Conservation (phyloP, 2,797 vertebrate species). For the Natrix natrix region DNA sequence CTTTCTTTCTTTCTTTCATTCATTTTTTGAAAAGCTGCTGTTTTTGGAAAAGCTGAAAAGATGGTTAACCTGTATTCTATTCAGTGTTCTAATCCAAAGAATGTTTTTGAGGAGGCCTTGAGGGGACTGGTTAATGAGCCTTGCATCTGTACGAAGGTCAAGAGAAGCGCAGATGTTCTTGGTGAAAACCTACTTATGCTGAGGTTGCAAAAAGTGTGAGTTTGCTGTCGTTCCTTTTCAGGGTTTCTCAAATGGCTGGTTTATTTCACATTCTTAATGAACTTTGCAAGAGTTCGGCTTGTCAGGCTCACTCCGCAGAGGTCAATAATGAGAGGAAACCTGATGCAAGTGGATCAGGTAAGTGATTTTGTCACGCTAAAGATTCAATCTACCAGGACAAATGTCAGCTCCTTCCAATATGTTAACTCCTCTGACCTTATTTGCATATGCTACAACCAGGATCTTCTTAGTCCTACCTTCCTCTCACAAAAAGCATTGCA, state of each 20-base stretch:
- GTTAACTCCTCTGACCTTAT: constrained; percentile 86
- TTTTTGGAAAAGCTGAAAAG: background rate
- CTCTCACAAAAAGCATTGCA: background rate
- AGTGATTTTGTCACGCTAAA: constrained; percentile 92
- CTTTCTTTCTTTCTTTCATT: too few relatives aligned
- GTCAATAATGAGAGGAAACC: constrained; percentile 95
- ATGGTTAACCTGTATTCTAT: background rate
- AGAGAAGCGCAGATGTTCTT: constrained; percentile 73
- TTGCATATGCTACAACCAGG: constrained; percentile 85
- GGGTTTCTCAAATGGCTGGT: constrained; percentile 89
- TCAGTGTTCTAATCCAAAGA: background rate
- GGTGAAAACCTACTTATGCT: constrained; percentile 69
- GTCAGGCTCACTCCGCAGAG: constrained; percentile 86
- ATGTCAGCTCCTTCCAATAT: constrained; percentile 91
- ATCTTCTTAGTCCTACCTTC: constrained; percentile 42
- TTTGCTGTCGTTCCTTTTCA: constrained; percentile 75
- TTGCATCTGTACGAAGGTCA: constrained; percentile 52
- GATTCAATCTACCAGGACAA: constrained; percentile 95
- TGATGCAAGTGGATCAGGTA: constrained; percentile 93
- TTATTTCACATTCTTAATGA: constrained; percentile 99
- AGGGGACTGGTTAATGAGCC: background rate
- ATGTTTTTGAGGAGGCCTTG: background rate
- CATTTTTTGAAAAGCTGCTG: background rate
- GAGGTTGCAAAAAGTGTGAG: constrained; percentile 72
- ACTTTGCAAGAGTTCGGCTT: constrained; percentile 93